Evolutionary conservation across 2,113 vertebrate genomes (phyloP), one percentile per base, ranked within the genome.

Genomic region (Heloderma charlesbogerti): DNA sequence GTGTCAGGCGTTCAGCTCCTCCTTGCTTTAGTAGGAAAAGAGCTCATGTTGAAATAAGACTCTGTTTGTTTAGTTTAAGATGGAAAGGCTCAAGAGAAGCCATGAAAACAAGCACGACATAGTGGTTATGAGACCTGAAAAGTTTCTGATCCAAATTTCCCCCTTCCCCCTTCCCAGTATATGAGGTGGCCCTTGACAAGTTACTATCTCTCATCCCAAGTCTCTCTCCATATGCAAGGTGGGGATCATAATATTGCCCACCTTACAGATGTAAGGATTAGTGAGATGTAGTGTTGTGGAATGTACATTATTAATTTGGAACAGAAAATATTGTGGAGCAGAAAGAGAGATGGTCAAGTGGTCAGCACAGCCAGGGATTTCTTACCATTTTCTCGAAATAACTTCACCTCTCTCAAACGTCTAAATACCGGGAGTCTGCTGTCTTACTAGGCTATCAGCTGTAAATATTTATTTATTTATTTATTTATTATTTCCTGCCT

Each of bases 11-110:
- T 8, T 51, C 10, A 90, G 22, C 37, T 90, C 31, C 54, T 89
- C 60, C 1, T 8, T 93, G 75, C 91, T 60, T 63, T 9, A 88
- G 34, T 16, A 60, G 45, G 37, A 43, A 91, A 81, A 0, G 22
- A 37, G 51, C 48, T 75, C 27, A 12, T 72, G 1, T 86, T 89
- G n/a, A 88, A 22, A 0, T 88, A 89, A 88, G 34, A 87, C 85
- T 90, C 67, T 69, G 9, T 91, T 48, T n/a, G 25, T 89, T 90
- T 88, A 71, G 0, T 82, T 8, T 13, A 79, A 81, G 77, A 86
- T 51, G 6, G 84, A 88, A 92, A 3, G 20, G 87, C 78, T 86
- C 20, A 80, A 63, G 84, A 84, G 92, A 93, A 89, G 57, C 27
- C 29, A 90, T 51, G n/a, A 75, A 48, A 87, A 27, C 34, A 18